Evolutionary conservation across 2,888 invertebrate species (phyloP).

Genomic region (Polylopha cassiicola): DNA sequence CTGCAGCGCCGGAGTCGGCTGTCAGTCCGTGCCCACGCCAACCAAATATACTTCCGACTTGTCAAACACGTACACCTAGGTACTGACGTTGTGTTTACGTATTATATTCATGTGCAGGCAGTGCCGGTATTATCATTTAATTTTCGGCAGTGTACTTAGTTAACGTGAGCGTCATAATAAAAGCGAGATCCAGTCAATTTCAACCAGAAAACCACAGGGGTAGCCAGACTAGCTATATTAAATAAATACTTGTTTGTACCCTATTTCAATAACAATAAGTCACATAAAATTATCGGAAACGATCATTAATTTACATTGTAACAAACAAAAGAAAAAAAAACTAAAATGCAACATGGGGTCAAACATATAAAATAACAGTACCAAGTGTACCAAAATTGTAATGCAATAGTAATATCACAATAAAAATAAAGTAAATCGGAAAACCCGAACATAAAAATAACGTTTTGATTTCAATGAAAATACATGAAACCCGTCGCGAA

Average conservation of each 20-base stretch:
- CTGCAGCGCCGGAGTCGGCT: too few species aligned
- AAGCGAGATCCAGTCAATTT: too few species aligned
- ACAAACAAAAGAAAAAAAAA: slow-evolving; percentile 27
- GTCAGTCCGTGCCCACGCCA: too few species aligned
- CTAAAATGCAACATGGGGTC: slow-evolving; percentile 19
- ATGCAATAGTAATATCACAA: slow-evolving; percentile 36
- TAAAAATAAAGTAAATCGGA: slow-evolving; percentile 30
- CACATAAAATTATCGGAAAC: slow-evolving; percentile 50
- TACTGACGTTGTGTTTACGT: too few species aligned
- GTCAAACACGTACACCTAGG: too few species aligned
- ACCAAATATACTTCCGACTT: too few species aligned
- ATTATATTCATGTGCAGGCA: too few species aligned
- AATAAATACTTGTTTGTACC: slow-evolving; percentile 67
- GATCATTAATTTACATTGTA: slow-evolving; percentile 42
- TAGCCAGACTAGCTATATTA: slow-evolving; percentile 56
- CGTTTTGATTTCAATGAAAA: slow-evolving; percentile 11
- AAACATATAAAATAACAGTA: slow-evolving; percentile 6
- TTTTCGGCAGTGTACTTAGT: too few species aligned
- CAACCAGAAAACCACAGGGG: too few species aligned
- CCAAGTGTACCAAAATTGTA: slow-evolving; percentile 24
- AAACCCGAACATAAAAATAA: slow-evolving; percentile 25
- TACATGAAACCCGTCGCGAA: slow-evolving; percentile 9
- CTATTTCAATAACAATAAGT: slow-evolving; percentile 53
- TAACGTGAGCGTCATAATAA: too few species aligned
- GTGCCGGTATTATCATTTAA: too few species aligned